phyloP scores from a whole-genome alignment of 2,797 vertebrate species.

The Darevskia nairensis region DNA sequence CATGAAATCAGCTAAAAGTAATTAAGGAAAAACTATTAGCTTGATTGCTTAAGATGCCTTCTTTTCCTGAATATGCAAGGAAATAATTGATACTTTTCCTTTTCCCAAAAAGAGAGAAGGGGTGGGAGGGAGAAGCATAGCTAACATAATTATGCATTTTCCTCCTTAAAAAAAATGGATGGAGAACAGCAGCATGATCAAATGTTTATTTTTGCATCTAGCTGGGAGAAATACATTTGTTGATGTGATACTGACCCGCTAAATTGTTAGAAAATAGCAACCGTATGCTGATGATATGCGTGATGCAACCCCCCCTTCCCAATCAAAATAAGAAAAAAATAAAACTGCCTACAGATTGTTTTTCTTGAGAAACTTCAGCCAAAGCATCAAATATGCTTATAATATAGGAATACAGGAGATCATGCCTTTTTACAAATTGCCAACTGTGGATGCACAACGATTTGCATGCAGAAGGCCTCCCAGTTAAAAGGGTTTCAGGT shows the following conservation, averaged over 20 bases:
- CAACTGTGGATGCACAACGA: neutral
- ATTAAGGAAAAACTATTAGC: constrained; percentile 68
- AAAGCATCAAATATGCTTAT: constrained; percentile 41
- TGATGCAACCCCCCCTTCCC: neutral
- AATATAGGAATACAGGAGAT: constrained; percentile 5
- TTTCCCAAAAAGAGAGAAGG: constrained; percentile 26
- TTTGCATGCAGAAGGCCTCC: neutral
- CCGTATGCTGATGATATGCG: constrained; percentile 26
- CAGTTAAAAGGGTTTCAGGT: neutral
- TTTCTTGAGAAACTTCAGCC: constrained; percentile 22
- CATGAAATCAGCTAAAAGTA: constrained; percentile 67
- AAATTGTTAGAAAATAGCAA: constrained; percentile 27
- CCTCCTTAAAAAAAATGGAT: constrained; percentile 13
- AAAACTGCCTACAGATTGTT: neutral
- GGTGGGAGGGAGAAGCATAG: constrained; percentile 9
- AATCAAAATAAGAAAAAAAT: neutral
- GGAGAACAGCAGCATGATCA: constrained; percentile 32
- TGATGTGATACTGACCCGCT: constrained; percentile 6
- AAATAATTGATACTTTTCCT: constrained; percentile 53
- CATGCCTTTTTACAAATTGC: neutral
- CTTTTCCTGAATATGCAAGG: constrained; percentile 54
- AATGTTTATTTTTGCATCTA: constrained; percentile 52
- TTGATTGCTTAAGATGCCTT: constrained; percentile 62
- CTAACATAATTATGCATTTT: constrained; percentile 38
- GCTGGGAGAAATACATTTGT: constrained; percentile 1